Evolutionary conservation across 2,888 invertebrate species (phyloP), one percentile per base, ranked within the genome.

Genomic region (Troides aeacus): DNA sequence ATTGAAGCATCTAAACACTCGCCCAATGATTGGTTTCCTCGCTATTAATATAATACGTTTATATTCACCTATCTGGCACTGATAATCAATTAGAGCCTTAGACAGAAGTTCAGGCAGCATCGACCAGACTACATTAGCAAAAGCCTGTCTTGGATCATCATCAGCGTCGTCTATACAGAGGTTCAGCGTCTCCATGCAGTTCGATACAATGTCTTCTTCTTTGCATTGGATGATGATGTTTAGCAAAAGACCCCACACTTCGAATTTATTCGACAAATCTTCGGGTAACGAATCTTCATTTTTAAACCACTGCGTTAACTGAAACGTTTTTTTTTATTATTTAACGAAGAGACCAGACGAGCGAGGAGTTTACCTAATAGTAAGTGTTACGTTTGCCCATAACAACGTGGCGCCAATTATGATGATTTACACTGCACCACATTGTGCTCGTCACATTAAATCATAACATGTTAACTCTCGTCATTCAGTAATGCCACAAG

Each of bases 231-330:
- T 79, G 15, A 92, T 77, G 58, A 92, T 82, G 71, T 84, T 84
- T 0, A 92, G 75, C 0, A 92, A 83, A 0, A 90, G 74, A 67
- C 90, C 86, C 90, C 89, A 89, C 5, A 91, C 84, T 69, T 80
- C 66, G 0, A 85, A 81, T 30, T 88, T 82, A 17, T 79, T 77
- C 69, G 83, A 81, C 17, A 92, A 78, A 15, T 88, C 89, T 2
- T 79, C 74, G 7, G 92, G 92, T n/a, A 92, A 69, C 0, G 80
- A 76, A 63, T 87, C 84, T 77, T 91, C 91, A 0, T 72, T 79
- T 77, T 85, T 84, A 0, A 92, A 79, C 92, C 92, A 92, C 80
- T 90, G 84, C 8, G 88, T 84, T 21, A 92, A 73, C 92, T 92
- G 68, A 39, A 81, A 75, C 24, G 23, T 60, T 30, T 3, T 30